A percentile compares a stretch with the other conserved stretches of the same genome.
phyloP scores from a whole-genome alignment of 2,888 invertebrate species.

The Darwinula stevensoni region DNA sequence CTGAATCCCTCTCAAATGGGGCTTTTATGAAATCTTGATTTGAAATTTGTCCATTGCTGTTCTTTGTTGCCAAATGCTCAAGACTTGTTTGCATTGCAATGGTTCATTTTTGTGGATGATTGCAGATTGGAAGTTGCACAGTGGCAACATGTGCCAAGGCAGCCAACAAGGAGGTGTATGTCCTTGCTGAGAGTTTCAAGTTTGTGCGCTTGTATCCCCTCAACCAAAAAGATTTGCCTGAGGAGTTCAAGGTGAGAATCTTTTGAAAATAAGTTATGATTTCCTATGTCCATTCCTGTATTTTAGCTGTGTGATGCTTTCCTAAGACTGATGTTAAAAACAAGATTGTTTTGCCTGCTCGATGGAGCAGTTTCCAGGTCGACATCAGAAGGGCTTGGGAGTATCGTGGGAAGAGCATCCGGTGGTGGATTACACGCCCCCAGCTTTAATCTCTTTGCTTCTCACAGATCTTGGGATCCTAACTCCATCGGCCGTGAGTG shows the following conservation, averaged over 20 bases:
- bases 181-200: slow-evolving; percentile 88
- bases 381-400: slow-evolving; percentile 19
- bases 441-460: slow-evolving; percentile 60
- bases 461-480: slow-evolving; percentile 88
- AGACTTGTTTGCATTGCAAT: too few species aligned
- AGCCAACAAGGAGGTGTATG: slow-evolving; percentile 81
- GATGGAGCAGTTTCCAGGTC: neutral
- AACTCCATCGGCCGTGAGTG: slow-evolving; percentile 88
- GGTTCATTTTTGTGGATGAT: too few species aligned
- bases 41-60: too few species aligned
- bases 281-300: too few species aligned
- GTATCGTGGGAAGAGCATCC: slow-evolving; percentile 28
- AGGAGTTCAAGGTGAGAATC: slow-evolving; percentile 43
- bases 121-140: slow-evolving; percentile 51
- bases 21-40: slow-evolving; percentile 2
- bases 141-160: slow-evolving; percentile 47
- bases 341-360: neutral
- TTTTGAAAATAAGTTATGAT: slow-evolving; percentile 7
- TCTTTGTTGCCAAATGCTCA: too few species aligned
- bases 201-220: slow-evolving; percentile 78
- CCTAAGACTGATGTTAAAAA: neutral
- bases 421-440: slow-evolving; percentile 87
- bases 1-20: too few species aligned
- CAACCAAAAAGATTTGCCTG: slow-evolving; percentile 64
- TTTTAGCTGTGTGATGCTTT: too few species aligned